Evolutionary conservation across 1,140 invertebrate genomes (phyloP), one percentile per base, ranked within the genome.

Genomic region (Cyrtorhinus lividipennis): DNA sequence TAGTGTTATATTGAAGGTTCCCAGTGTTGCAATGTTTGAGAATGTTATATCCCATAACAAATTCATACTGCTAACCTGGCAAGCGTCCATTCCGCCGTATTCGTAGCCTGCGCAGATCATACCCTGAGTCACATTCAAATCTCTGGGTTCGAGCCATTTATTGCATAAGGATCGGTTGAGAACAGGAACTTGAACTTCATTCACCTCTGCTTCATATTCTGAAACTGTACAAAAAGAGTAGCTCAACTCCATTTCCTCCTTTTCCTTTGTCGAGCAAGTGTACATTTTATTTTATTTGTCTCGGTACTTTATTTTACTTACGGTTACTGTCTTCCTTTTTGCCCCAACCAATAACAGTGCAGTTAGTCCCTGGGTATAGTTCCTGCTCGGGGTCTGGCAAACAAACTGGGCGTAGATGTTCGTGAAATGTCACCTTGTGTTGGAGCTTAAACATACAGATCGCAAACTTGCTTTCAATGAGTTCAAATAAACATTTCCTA

Each of bases 31-130:
- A n/a, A n/a, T n/a, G n/a, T n/a, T n/a, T n/a, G n/a, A n/a, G n/a
- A n/a, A n/a, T n/a, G n/a, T n/a, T n/a, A n/a, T n/a, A n/a, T n/a
- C n/a, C n/a, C n/a, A n/a, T n/a, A n/a, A n/a, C n/a, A n/a, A n/a
- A n/a, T n/a, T n/a, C n/a, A n/a, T n/a, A n/a, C n/a, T n/a, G n/a
- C n/a, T 72, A 73, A 91, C 90, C 80, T 92, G 90, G 72, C 90
- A 94, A 10, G 90, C 89, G 74, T 94, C 90, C 73, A 88, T 89
- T 61, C 90, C 89, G 1, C 90, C 90, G 67, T 89, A 83, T 3
- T 86, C 82, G 71, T 86, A 92, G 0, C 90, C 90, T 20, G 90
- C 90, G 71, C 90, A 94, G 61, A 93, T 83, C 88, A 93, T 93
- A 8, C 87, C 88, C 67, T 90, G 82, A 0, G 89, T 91, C 27